Percentiles rank a stretch among this genome's conserved stretches.
These are phyloP conservation scores for Myanophis thanlyinensis DNA, from an alignment of 2,113 vertebrate genomes.

Conservation along the genomic window DNA sequence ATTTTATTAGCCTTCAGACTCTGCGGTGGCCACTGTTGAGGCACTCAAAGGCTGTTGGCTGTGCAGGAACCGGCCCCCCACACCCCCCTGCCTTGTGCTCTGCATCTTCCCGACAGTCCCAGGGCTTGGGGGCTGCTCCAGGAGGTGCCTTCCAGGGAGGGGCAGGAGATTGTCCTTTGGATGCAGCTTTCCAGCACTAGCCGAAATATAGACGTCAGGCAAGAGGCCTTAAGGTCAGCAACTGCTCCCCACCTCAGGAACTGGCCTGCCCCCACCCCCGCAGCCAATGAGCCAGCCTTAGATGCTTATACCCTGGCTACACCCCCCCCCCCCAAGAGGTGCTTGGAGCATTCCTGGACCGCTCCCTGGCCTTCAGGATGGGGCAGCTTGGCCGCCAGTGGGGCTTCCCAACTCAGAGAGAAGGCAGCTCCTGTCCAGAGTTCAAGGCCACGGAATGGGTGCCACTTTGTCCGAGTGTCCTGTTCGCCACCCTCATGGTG, in stretches of 20 bases:
- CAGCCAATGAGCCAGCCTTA: neutral
- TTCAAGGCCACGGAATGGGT: neutral
- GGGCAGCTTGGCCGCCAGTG: neutral
- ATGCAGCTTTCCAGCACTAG: neutral
- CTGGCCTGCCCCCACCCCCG: neutral
- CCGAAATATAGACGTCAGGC: neutral
- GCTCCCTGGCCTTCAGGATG: neutral
- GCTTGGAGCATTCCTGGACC: neutral
- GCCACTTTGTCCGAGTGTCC: neutral
- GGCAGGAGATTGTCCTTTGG: neutral
- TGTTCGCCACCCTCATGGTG: neutral
- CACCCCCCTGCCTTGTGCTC: neutral
- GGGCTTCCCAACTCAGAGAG: neutral
- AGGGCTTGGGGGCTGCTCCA: neutral
- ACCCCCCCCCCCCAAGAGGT: neutral
- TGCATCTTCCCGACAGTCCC: rapidly evolving
- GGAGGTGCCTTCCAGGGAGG: neutral
- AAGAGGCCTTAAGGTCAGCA: neutral
- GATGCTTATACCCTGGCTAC: neutral
- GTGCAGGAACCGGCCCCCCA: neutral
- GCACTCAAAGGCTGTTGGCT: neutral
- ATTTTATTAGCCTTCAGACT: neutral
- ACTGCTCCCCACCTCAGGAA: neutral
- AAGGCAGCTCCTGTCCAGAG: neutral
- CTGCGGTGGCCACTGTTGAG: neutral